Conservation (phyloP, 2,888 invertebrate species). For the Tetragnatha montana region DNA sequence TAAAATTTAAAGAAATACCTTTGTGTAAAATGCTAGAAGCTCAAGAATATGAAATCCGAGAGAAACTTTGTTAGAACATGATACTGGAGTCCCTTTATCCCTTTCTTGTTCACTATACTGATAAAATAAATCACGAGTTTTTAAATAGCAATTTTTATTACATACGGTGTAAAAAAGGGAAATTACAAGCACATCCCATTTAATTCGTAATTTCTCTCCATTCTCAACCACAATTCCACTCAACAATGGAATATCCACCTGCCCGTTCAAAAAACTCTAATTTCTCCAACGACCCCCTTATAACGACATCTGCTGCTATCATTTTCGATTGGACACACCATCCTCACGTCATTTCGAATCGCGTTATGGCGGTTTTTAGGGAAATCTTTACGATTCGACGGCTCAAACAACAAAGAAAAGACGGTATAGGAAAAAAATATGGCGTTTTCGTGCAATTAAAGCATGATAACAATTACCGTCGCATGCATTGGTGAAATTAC, state of each 20-base stretch:
- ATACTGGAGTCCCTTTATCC: too few relatives aligned
- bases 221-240: neutral
- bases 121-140: too few relatives aligned
- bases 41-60: too few relatives aligned
- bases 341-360: neutral
- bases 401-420: neutral
- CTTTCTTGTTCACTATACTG: too few relatives aligned
- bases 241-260: slow-evolving; percentile 12
- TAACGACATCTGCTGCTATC: neutral
- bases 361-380: slow-evolving; percentile 1
- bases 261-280: slow-evolving; percentile 9
- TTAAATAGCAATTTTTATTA: too few relatives aligned
- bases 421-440: neutral
- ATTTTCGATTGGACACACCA: slow-evolving; percentile 21
- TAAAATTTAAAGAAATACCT: too few relatives aligned
- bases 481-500: neutral
- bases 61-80: too few relatives aligned
- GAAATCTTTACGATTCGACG: slow-evolving; percentile 8
- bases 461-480: neutral
- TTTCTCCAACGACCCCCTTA: slow-evolving; percentile 11
- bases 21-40: too few relatives aligned
- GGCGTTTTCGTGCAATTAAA: neutral
- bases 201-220: neutral
- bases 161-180: too few relatives aligned
- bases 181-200: too few relatives aligned